These are phyloP conservation scores for Pteropus rufus DNA, from an alignment of 2,797 vertebrate genomes.

Conservation along the genomic window DNA sequence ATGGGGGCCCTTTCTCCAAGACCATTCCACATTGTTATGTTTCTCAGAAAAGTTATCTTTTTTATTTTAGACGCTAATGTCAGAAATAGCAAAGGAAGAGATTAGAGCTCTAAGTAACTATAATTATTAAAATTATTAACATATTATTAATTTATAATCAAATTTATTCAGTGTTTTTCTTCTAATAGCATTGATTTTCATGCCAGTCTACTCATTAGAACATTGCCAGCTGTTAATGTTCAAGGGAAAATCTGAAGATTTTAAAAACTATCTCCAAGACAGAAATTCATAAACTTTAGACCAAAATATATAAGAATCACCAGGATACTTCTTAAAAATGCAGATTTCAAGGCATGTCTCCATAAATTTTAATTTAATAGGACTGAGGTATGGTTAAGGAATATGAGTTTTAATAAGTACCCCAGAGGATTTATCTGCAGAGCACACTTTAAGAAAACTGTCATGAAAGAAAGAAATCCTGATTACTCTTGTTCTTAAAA, in stretches of 20 bases:
- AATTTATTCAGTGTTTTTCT: background rate
- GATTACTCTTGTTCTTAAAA: background rate
- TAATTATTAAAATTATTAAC: background rate
- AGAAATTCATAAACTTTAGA: background rate
- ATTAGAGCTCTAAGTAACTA: background rate
- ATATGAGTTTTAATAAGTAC: background rate
- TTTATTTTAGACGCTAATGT: background rate
- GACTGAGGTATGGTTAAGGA: background rate
- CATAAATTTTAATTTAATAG: background rate
- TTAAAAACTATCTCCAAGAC: background rate
- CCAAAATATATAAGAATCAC: background rate
- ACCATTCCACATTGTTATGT: background rate
- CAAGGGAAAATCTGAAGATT: background rate
- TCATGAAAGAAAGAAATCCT: background rate
- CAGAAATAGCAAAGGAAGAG: background rate
- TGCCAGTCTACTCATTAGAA: background rate
- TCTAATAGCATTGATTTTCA: background rate
- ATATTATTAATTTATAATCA: background rate
- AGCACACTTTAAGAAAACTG: background rate
- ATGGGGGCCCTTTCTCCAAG: background rate
- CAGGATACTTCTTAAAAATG: background rate
- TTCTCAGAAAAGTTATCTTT: conserved; percentile 37
- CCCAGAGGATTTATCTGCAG: background rate
- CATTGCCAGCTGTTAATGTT: background rate
- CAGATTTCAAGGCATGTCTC: background rate